phyloP scores from a whole-genome alignment of 2,797 vertebrate species.

The Tarsius wallacei region DNA sequence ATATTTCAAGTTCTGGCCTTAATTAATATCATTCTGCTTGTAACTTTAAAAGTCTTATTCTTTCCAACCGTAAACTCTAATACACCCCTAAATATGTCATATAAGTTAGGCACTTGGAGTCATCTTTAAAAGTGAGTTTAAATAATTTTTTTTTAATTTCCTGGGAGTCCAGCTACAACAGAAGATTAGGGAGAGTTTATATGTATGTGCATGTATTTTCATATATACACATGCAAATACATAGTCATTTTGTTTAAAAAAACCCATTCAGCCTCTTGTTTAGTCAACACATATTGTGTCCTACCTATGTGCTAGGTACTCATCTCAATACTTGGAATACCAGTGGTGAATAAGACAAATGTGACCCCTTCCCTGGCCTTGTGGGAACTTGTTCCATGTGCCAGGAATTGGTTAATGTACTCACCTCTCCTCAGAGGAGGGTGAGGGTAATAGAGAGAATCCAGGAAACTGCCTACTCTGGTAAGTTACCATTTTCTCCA shows the following conservation, averaged over 20 bases:
- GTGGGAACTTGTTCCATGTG: neutral
- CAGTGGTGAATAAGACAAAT: neutral
- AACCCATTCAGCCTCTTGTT: neutral
- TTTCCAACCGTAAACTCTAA: slow-evolving; percentile 59
- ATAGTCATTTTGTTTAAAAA: slow-evolving; percentile 52
- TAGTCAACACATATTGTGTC: slow-evolving; percentile 11
- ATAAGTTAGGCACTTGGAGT: neutral
- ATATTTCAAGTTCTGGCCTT: slow-evolving; percentile 63
- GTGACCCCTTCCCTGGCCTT: neutral
- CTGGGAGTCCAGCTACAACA: neutral
- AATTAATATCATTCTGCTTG: slow-evolving; percentile 41
- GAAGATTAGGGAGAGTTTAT: neutral
- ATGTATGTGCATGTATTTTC: too few species aligned
- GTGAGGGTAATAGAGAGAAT: neutral
- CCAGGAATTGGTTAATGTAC: neutral
- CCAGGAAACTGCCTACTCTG: neutral
- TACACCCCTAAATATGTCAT: neutral
- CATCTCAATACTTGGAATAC: neutral
- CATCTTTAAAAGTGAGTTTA: slow-evolving; percentile 34
- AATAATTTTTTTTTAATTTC: neutral
- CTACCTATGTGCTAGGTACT: neutral
- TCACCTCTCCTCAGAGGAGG: neutral
- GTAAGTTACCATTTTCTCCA: neutral
- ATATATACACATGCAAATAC: neutral
- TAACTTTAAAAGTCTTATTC: slow-evolving; percentile 51